Evolutionary conservation across 2,888 invertebrate species (phyloP).

Genomic region (Pyrrhosoma nymphula): DNA sequence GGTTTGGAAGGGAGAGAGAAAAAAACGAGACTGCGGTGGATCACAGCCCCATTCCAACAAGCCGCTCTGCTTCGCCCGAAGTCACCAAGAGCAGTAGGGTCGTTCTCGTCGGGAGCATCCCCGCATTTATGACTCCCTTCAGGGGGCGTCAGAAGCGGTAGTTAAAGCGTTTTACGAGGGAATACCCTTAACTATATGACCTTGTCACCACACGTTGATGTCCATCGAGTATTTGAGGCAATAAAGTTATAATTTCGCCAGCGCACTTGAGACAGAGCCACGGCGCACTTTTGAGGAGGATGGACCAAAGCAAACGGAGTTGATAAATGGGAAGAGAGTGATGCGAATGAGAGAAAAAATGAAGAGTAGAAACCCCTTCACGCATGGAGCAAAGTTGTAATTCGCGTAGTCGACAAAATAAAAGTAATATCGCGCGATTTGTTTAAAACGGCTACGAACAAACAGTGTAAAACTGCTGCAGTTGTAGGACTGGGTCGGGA

Average conservation of each 20-base stretch:
- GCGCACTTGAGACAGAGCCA: neutral
- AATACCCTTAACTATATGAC: constrained; percentile 18
- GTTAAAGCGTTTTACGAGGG: constrained; percentile 10
- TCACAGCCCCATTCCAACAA: neutral
- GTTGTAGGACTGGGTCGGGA: too few relatives aligned
- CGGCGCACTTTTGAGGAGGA: neutral
- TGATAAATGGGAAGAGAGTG: neutral
- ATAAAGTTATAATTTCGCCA: neutral
- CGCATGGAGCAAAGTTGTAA: neutral
- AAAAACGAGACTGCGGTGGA: too few relatives aligned
- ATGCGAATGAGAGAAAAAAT: neutral
- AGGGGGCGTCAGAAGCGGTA: neutral
- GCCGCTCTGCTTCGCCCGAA: neutral
- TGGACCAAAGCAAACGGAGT: too few relatives aligned
- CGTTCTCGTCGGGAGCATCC: too few relatives aligned
- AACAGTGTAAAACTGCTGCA: too few relatives aligned
- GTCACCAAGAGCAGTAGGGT: neutral
- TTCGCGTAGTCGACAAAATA: too few relatives aligned
- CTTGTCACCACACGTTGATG: neutral
- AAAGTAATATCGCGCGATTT: too few relatives aligned
- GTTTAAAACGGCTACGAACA: too few relatives aligned
- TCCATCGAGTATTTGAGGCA: constrained; percentile 18
- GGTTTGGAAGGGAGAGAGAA: neutral
- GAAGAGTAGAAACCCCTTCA: neutral
- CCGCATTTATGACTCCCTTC: neutral